Evolutionary conservation across 2,888 invertebrate genomes (phyloP).

Genomic region (Cephonodes hylas): DNA sequence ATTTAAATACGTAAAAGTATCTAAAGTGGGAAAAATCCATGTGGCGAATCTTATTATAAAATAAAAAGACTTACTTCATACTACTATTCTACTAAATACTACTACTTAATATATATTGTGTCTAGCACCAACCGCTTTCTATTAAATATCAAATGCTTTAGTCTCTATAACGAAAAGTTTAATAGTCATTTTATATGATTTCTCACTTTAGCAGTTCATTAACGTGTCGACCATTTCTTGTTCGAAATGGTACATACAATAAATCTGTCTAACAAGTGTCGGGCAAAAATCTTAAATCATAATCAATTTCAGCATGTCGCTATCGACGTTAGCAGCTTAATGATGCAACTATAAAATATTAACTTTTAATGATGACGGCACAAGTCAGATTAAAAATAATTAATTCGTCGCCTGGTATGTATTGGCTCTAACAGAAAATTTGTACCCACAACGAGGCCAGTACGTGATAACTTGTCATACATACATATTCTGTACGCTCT

Average conservation of each 20-base stretch:
- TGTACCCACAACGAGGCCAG: conserved; percentile 36
- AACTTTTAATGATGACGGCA: conserved; percentile 7
- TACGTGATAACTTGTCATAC: conserved; percentile 25
- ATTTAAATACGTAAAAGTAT: too few species aligned
- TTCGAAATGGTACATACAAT: background rate
- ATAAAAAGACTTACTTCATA: too few species aligned
- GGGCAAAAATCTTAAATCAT: conserved; percentile 8
- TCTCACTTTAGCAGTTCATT: background rate
- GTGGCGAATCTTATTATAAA: too few species aligned
- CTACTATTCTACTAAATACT: too few species aligned
- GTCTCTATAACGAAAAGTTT: background rate
- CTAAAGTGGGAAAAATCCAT: too few species aligned
- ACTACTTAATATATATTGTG: too few species aligned
- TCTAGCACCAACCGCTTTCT: background rate
- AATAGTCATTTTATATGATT: too few species aligned
- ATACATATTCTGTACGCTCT: conserved; percentile 20
- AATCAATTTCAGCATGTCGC: conserved; percentile 7
- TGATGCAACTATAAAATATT: conserved; percentile 7
- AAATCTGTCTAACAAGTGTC: background rate
- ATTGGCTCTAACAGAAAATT: conserved; percentile 29
- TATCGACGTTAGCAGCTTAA: background rate
- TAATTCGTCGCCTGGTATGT: background rate
- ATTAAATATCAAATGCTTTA: background rate
- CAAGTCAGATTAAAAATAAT: conserved; percentile 9
- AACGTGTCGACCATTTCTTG: background rate